Base-by-base conservation (phyloP, 2,888 invertebrate genomes). In the Torymus texanus region DNA sequence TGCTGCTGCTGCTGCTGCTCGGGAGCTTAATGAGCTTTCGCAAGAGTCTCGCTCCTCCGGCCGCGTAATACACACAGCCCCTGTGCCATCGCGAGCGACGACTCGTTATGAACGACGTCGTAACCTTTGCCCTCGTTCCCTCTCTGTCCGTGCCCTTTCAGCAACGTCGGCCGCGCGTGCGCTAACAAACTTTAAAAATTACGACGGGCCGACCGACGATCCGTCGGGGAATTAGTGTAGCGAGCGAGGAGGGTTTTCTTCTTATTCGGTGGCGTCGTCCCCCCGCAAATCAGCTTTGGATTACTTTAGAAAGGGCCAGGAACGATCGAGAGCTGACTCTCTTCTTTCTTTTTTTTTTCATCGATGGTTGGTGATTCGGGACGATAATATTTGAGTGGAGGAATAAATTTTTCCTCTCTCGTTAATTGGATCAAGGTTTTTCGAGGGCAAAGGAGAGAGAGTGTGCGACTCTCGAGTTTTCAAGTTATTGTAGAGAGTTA, bases 21-120 rank as follows among this genome's bases (percentile, higher is more conserved):
- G 51, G 29, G 16, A 62, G 63, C 71, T 71, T 76, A 79, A 79
- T 76, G 75, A 79, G 79, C 79, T 79, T 79, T 72, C 67, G 67
- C 62, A 50, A 72, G 71, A 51, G 78, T 50, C n/a, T 55, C 62
- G 41, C 68, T 12, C 67, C 67, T 21, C 67, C 41, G 13, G 1
- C 16, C 16, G 50, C 41, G 53, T 51, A 65, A 68, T 59, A 61
- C 51, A 55, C 18, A 55, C 18, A 41, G 41, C 41, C 41, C 41
- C 41, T 41, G 41, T 18, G 59, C n/a, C 21, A 21, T 21, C 21
- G 21, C 21, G 2, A 58, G n/a, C 68, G 63, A 11, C 12, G 62
- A 62, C 66, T 78, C 78, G 18, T 66, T 66, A 72, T 16, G 72
- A 65, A 24, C 73, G 63, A n/a, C 61, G 61, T 24, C 59, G 24